Conservation (phyloP, 2,113 vertebrate genomes). For the Psittacara wagleri region DNA sequence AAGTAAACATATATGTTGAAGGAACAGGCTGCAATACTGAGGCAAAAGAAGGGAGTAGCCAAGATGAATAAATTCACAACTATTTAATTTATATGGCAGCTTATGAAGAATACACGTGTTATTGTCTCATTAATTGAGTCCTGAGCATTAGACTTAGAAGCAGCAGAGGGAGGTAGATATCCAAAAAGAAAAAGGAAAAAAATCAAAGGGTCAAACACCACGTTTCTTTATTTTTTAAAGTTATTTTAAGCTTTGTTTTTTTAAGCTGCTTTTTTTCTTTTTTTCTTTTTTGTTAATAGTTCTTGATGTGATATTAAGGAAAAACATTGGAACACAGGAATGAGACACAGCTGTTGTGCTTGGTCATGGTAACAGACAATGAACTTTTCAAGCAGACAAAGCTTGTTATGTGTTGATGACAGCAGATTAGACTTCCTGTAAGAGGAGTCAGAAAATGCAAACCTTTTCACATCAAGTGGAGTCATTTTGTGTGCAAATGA, state of each 20-base stretch:
- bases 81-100: background rate
- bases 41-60: background rate
- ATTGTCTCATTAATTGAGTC: background rate
- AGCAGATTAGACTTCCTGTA: constrained; percentile 30
- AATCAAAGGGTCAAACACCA: background rate
- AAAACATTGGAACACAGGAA: background rate
- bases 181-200: background rate
- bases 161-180: constrained; percentile 3
- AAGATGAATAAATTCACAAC: background rate
- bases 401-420: background rate
- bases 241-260: constrained; percentile 20
- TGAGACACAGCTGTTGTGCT: constrained; percentile 5
- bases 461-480: background rate
- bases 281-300: background rate
- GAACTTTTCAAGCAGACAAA: constrained; percentile 11
- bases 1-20: background rate
- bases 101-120: background rate
- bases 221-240: background rate
- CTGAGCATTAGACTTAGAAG: background rate
- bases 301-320: background rate
- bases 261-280: background rate
- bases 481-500: background rate
- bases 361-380: background rate
- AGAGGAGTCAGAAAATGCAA: background rate
- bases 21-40: background rate